Conservation (phyloP, 2,113 vertebrate species). For the Microtus richardsoni region DNA sequence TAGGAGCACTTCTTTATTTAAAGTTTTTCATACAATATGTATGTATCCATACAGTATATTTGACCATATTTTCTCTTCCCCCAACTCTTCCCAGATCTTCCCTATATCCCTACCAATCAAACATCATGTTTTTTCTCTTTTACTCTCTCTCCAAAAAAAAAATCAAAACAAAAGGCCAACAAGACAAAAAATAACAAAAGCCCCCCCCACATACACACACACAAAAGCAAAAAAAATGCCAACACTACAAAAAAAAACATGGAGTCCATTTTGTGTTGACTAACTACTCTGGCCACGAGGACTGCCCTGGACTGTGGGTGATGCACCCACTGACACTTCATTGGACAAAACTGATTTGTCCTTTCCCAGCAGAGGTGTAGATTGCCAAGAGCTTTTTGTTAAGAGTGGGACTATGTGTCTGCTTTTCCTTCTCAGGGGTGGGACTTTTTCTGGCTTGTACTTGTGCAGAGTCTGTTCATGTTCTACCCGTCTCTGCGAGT, state of each 20-base stretch:
- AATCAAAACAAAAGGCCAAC: not conserved
- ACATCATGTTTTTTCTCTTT: not conserved
- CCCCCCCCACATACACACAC: not conserved
- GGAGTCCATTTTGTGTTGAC: not conserved
- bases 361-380: not conserved
- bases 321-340: not conserved
- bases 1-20: not conserved
- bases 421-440: not conserved
- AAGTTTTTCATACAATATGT: not conserved
- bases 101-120: not conserved
- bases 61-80: not conserved
- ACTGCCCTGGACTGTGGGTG: not conserved
- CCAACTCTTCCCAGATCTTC: not conserved
- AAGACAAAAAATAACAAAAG: not conserved
- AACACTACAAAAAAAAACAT: not conserved
- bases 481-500: not conserved
- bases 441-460: not conserved
- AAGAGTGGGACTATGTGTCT: not conserved
- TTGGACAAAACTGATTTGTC: not conserved
- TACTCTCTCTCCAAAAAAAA: not conserved
- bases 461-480: not conserved
- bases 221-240: too few relatives aligned
- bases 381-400: not conserved
- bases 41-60: not conserved
- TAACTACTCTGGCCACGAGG: not conserved